Base-by-base conservation (phyloP, 2,888 invertebrate genomes). In the Atherix ibis region DNA sequence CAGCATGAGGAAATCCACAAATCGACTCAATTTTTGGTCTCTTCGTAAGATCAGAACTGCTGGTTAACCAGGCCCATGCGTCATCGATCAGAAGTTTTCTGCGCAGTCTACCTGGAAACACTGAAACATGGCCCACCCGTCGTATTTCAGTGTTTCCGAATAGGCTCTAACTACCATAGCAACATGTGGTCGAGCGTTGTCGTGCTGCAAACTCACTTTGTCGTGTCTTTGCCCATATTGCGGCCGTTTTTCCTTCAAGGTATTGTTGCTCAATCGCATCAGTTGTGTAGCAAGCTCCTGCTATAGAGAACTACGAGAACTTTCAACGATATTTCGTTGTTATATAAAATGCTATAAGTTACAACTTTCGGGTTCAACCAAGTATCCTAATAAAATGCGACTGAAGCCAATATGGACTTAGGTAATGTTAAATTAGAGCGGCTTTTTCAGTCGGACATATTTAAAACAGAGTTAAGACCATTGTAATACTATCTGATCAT, bases 181-280 rank as follows among this genome's bases (percentile, higher is more conserved):
- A n/a, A 26, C n/a, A 26, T 26, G 26, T 8, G 10, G 18, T n/a
- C 18, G 4, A n/a, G 15, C 17, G 18, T 30, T 30, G 30, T 17
- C 17, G 15, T 30, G 18, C 30, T 30, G 30, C 10, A 30, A 15
- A 30, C 16, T 30, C 15, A 30, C 30, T 30, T 30, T 30, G 10
- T 17, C 30, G 13, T 30, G 17, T 18, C 30, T 30, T 17, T 30
- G 30, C 4, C 18, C 30, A 18, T 18, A 30, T 30, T 30, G 16
- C 13, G 30, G 30, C 10, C 30, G 17, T 18, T 30, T 30, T 30
- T 17, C 30, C 10, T 8, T 26, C n/a, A n/a, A n/a, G n/a, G n/a
- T n/a, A n/a, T n/a, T n/a, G 6, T 9, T 13, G 27, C 27, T 27
- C 4, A 27, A 27, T 4, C 27, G 27, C 10, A 27, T 27, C 27